These are phyloP conservation scores for Galagoides demidoff DNA, from an alignment of 2,797 vertebrate genomes.

Conservation along the genomic window DNA sequence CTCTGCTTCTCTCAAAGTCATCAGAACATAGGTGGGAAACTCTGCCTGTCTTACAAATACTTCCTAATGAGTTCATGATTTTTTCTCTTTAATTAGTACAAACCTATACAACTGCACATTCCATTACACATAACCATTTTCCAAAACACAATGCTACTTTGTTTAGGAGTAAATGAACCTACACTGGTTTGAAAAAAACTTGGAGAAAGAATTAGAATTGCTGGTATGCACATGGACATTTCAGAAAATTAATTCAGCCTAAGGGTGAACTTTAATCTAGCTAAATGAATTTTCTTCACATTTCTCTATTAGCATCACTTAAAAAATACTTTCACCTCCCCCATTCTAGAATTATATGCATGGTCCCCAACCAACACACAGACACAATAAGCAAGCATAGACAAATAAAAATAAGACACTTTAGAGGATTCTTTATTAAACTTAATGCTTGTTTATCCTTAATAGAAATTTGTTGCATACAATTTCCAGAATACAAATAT, in stretches of 20 bases:
- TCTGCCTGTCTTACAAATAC: neutral
- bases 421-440: slow-evolving; percentile 1
- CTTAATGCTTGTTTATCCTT: slow-evolving; percentile 6
- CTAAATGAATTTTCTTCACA: neutral
- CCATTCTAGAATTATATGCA: no score
- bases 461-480: neutral
- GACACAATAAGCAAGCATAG: neutral
- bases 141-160: neutral
- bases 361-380: neutral
- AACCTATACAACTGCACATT: neutral
- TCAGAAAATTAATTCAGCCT: neutral
- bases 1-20: neutral
- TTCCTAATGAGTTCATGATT: neutral
- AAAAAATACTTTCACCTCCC: neutral
- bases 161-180: neutral
- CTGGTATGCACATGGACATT: neutral
- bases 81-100: neutral
- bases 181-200: neutral
- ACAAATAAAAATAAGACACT: neutral
- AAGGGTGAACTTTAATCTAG: neutral
- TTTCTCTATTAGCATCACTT: neutral
- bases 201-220: neutral
- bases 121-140: neutral
- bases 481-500: slow-evolving; percentile 46
- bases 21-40: neutral